Conservation (phyloP, 2,888 invertebrate species). For the Drosophila anomelani region DNA sequence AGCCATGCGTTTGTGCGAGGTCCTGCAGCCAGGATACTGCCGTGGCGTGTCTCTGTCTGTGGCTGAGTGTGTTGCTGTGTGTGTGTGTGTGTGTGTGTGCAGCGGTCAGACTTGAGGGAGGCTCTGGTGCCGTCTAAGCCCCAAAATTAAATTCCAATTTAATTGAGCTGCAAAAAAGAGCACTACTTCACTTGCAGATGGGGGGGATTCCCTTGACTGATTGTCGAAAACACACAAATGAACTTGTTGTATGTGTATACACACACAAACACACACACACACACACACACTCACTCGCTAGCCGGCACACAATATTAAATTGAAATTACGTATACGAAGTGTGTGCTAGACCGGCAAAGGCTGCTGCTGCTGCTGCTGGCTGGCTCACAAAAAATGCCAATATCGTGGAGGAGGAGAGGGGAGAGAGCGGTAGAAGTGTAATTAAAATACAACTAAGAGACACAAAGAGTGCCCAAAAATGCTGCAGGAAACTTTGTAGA, state of each 20-base stretch:
- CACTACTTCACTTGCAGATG: slow-evolving; percentile 5
- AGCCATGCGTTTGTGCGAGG: slow-evolving; percentile 15
- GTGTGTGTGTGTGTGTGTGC: slow-evolving; percentile 13
- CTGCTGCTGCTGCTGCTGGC: slow-evolving; percentile 22
- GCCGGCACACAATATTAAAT: slow-evolving; percentile 65
- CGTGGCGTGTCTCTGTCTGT: not conserved
- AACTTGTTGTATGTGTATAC: slow-evolving; percentile 1
- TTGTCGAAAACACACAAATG: slow-evolving; percentile 48
- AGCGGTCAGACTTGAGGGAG: slow-evolving; percentile 33
- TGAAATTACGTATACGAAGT: slow-evolving; percentile 69
- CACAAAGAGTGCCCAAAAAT: slow-evolving; percentile 17
- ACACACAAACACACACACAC: slow-evolving; percentile 1
- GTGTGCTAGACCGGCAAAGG: slow-evolving; percentile 34
- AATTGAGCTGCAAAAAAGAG: slow-evolving; percentile 78
- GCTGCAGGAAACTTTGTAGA: slow-evolving; percentile 9
- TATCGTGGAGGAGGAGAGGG: slow-evolving; percentile 14
- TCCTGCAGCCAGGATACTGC: slow-evolving; percentile 7
- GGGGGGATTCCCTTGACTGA: slow-evolving; percentile 58
- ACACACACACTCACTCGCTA: not conserved
- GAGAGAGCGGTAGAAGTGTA: slow-evolving; percentile 2
- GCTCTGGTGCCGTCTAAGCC: slow-evolving; percentile 64
- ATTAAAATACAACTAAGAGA: slow-evolving; percentile 26
- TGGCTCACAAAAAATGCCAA: slow-evolving; percentile 16
- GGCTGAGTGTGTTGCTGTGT: not conserved
- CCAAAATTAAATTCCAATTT: slow-evolving; percentile 80